Conservation (phyloP, 1,140 invertebrate genomes). For the Hylyphantes graminicola region DNA sequence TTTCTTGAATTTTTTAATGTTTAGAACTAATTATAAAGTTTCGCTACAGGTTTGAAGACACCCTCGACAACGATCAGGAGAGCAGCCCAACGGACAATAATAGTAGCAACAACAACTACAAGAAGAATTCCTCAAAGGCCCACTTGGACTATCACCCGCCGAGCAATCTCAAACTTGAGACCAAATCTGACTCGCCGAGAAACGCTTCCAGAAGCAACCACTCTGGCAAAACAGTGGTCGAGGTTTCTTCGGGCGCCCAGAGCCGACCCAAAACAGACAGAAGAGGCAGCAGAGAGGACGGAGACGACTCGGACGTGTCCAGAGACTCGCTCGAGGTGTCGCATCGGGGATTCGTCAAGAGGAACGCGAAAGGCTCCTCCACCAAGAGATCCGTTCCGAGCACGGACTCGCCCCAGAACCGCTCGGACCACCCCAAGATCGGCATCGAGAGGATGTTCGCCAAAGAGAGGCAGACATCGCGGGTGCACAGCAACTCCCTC, state of each 20-base stretch:
- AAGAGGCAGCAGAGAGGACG: conserved; percentile 1
- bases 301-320: conserved; percentile 49
- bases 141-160: too few species aligned
- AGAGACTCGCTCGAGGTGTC: conserved; percentile 40
- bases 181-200: too few species aligned
- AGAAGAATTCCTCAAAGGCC: too few species aligned
- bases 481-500: too few species aligned
- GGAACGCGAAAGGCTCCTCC: not conserved
- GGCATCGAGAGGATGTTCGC: not conserved
- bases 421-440: not conserved
- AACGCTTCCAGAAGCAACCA: too few species aligned
- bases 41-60: not conserved
- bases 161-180: not conserved
- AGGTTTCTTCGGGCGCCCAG: too few species aligned
- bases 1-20: too few species aligned
- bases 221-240: too few species aligned
- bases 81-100: too few species aligned
- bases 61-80: not conserved
- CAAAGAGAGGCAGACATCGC: not conserved
- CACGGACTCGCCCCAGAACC: not conserved
- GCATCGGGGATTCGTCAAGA: not conserved
- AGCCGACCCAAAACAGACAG: not conserved
- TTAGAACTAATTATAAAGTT: too few species aligned
- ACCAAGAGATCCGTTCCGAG: not conserved
- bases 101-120: too few species aligned